Base-by-base conservation (phyloP, 2,113 vertebrate genomes). In the Neotoma lepida region DNA sequence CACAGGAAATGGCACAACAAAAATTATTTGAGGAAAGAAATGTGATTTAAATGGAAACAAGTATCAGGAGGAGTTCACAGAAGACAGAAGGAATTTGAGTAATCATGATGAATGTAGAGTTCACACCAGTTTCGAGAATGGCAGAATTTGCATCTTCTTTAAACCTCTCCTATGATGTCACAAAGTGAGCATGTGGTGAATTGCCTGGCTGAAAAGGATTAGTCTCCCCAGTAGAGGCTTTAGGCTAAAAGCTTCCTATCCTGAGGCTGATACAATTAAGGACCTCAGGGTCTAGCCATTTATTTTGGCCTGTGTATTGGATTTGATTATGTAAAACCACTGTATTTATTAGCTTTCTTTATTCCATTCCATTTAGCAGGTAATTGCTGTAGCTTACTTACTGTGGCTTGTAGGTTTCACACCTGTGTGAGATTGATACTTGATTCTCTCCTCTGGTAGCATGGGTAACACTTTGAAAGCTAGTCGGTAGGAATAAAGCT, bases 11-110 rank as follows among this genome's bases (percentile, higher is more conserved):
- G 24, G 12, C 74, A 78, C 86, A 80, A 93, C 44, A 86, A 87
- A 95, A 96, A 90, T 91, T n/a, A 87, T 92, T 90, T 89, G 73
- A 54, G 54, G n/a, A 90, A 93, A 78, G 94, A 86, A 87, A 82
- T 41, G 26, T 44, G n/a, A 87, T 78, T 94, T 95, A 78, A 93
- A 68, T 68, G 41, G 64, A 96, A 93, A 92, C 44, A 46, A 84
- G 70, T 94, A 81, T 93, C 82, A 95, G 54, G 61, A 93, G 12
- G 54, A 76, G 76, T 61, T 54, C 41, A n/a, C 30, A 56, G 70
- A 93, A 78, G 35, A 61, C 24, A 71, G 56, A 87, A 93, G 33
- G 84, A 87, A 93, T 92, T 68, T 33, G 4, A 86, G 35, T 82
- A 64, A 90, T 90, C 86, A 44, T 4, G 49, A 80, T 61, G 81